Base-by-base conservation (phyloP, 2,888 invertebrate species). In the Cheilosia vulpina region DNA sequence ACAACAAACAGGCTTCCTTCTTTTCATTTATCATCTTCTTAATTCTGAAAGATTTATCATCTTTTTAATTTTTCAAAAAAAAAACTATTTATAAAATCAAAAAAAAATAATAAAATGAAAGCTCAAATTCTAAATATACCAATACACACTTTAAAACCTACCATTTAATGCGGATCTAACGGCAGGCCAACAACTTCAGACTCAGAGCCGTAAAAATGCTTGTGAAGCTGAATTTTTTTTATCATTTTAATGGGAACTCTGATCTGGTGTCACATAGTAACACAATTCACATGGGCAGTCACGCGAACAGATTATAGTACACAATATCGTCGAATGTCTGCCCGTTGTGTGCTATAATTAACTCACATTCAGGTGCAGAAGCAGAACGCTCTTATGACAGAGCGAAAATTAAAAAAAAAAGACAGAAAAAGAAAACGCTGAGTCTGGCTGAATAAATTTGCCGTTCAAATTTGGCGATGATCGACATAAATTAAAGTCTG, bases 201-300 rank as follows among this genome's bases (percentile, higher is more conserved):
- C 13, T 5, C 7, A 38, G 19, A 45, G 47, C 6, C 24, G 19
- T 55, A 53, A 60, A 60, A 21, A 38, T 58, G 58, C 38, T 41
- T 1, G 47, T 9, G 3, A 9, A 47, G 19, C 47, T 3, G 3
- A 9, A 19, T 38, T 43, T 53, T 13, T 41, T 41, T 27, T 34
- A 13, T 38, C 13, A 38, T 38, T 38, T 21, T 38, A 50, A 58
- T 75, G 38, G 47, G 66, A 65, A 50, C 65, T 58, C 65, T 50
- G 38, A 50, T 50, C 65, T n/a, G 15, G n/a, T 50, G 57, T 75
- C 75, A 75, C 75, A 66, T 75, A 50, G 75, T 75, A 75, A 75
- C 75, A 75, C 75, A 66, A 38, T 75, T 75, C 58, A 27, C 71
- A 50, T 73, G 53, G 43, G 3, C 6, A 5, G 41, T n/a, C 66